phyloP scores from a whole-genome alignment of 2,113 vertebrate genomes.

The Motacilla alba region DNA sequence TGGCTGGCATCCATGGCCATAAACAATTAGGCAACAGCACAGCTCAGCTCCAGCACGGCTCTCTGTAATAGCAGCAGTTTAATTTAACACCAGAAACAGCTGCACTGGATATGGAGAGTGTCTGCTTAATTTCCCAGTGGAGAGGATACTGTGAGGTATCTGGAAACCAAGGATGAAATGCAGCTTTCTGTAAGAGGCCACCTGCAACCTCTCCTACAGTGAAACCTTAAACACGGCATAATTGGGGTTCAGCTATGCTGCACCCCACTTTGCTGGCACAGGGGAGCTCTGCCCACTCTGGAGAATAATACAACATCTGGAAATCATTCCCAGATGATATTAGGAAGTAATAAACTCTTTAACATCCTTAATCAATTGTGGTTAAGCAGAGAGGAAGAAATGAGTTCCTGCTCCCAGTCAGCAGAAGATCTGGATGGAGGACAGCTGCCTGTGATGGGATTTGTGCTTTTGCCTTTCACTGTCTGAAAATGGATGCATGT shows the following conservation, averaged over 20 bases:
- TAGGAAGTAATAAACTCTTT: constrained; percentile 7
- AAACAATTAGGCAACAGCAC: constrained; percentile 29
- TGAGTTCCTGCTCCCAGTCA: neutral
- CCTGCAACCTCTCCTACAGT: neutral
- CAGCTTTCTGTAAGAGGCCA: neutral
- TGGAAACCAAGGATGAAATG: neutral
- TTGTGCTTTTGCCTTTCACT: neutral
- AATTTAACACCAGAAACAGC: constrained; percentile 39
- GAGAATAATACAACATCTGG: neutral
- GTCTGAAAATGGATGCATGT: neutral
- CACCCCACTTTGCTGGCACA: neutral
- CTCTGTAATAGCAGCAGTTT: constrained; percentile 1
- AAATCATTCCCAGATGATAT: neutral
- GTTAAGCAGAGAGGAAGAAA: neutral
- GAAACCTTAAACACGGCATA: neutral
- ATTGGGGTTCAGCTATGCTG: neutral
- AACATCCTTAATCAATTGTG: neutral
- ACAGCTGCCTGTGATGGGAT: neutral
- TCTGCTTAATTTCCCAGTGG: constrained; percentile 44
- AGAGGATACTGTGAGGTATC: neutral
- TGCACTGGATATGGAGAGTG: constrained; percentile 18
- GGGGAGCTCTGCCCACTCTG: neutral
- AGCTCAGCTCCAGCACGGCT: neutral
- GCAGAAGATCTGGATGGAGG: neutral
- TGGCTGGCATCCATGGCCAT: constrained; percentile 12